Conservation (phyloP, 2,797 vertebrate genomes). For the Enteromius radiatus region DNA sequence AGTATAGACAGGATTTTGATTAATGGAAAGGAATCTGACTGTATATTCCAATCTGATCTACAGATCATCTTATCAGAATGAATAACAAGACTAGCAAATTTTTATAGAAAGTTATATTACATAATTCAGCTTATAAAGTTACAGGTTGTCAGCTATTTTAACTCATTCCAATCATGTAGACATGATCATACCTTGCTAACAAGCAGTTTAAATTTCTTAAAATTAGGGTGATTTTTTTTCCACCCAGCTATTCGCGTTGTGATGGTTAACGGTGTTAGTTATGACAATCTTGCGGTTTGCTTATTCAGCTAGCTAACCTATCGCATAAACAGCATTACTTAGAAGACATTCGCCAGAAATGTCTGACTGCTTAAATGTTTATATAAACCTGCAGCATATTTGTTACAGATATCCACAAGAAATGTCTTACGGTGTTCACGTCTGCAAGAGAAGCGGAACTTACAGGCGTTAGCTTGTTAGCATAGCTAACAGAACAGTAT, state of each 20-base stretch:
- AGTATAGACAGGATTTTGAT: background rate
- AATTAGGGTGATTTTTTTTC: background rate
- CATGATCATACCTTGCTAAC: background rate
- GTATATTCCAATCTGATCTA: background rate
- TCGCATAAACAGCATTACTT: conserved; percentile 1
- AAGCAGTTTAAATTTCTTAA: background rate
- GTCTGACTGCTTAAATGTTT: background rate
- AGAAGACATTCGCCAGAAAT: background rate
- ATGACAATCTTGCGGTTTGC: conserved; percentile 37
- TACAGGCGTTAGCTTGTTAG: conserved; percentile 37
- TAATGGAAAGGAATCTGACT: background rate
- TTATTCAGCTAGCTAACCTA: conserved; percentile 27
- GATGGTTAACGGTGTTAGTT: background rate
- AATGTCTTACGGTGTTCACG: background rate
- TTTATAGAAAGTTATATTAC: background rate
- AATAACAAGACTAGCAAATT: background rate
- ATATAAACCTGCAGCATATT: background rate
- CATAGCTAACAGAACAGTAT: conserved; percentile 25
- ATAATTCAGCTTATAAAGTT: background rate
- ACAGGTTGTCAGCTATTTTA: conserved; percentile 18
- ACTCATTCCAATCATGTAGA: background rate
- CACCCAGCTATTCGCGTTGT: conserved; percentile 1
- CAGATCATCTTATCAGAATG: background rate
- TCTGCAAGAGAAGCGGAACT: conserved; percentile 3
- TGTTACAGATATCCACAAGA: background rate